Evolutionary conservation across 2,113 vertebrate species (phyloP).

Genomic region (Lycocorax pyrrhopterus): DNA sequence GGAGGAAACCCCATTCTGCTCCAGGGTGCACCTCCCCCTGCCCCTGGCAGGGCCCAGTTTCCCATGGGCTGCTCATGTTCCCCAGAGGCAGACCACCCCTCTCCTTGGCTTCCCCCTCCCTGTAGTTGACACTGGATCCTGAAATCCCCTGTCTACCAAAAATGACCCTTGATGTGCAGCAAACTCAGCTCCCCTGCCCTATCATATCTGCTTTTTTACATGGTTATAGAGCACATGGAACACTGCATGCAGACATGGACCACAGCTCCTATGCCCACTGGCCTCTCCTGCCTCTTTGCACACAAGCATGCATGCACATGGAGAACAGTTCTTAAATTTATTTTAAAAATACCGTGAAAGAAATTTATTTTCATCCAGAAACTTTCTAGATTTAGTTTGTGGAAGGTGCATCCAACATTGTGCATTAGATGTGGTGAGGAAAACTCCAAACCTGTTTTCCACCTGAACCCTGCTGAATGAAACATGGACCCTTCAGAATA

Average conservation of each 20-base stretch:
- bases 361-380: background rate
- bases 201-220: background rate
- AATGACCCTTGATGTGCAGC: background rate
- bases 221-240: background rate
- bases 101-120: background rate
- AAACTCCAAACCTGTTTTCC: background rate
- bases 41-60: background rate
- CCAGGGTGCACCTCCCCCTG: background rate
- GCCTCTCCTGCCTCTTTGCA: background rate
- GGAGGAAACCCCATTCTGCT: background rate
- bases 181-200: background rate
- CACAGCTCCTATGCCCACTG: accelerated
- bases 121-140: background rate
- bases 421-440: background rate
- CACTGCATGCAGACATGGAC: too few species aligned
- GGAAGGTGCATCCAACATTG: background rate
- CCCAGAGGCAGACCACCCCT: background rate
- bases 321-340: background rate
- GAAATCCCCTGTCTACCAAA: background rate
- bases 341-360: background rate
- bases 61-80: background rate
- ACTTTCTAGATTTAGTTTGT: background rate
- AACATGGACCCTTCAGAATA: background rate
- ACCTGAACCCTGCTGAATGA: background rate
- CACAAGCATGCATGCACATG: accelerated